A percentile compares a stretch with the other conserved stretches of the same genome.
These are phyloP conservation scores for Apostichopus leukothele DNA, from an alignment of 53 echinoderm and acorn worm species.

Conservation along the genomic window DNA sequence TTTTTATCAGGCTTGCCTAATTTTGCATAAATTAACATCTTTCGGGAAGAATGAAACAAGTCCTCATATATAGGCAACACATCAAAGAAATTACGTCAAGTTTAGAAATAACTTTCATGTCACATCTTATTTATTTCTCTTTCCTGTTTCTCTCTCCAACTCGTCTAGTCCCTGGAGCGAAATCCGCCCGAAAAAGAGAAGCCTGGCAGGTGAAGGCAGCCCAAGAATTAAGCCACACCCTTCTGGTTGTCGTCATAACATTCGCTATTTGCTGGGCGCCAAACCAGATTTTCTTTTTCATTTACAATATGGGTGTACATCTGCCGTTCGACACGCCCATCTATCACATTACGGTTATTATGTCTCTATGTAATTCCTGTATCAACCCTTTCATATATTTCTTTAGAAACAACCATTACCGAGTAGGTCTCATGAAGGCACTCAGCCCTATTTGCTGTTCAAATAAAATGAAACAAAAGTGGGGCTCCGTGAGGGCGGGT, in stretches of 20 bases:
- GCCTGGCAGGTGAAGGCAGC: conserved; percentile 78
- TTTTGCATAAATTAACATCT: too few relatives aligned
- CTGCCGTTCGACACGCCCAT: conserved; percentile 63
- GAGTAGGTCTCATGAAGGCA: conserved; percentile 55
- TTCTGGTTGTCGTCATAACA: conserved; percentile 77
- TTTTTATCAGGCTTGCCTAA: too few relatives aligned
- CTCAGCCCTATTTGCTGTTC: conserved; percentile 41
- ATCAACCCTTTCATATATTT: conserved; percentile 94
- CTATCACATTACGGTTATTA: conserved; percentile 76
- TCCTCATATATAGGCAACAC: too few relatives aligned
- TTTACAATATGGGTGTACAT: conserved; percentile 72
- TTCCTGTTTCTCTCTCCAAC: not conserved
- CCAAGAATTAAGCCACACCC: conserved; percentile 70
- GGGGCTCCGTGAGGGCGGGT: conserved; percentile 36
- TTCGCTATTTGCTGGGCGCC: conserved; percentile 92
- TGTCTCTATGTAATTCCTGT: conserved; percentile 81
- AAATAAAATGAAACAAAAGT: not conserved
- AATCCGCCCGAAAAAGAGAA: conserved; percentile 50
- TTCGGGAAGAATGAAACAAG: too few relatives aligned
- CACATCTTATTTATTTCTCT: not conserved
- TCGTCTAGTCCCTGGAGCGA: conserved; percentile 28
- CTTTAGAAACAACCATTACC: conserved; percentile 76
- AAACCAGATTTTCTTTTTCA: conserved; percentile 75
- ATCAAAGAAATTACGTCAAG: too few relatives aligned
- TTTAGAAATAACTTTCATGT: too few relatives aligned